Evolutionary conservation across 2,888 invertebrate genomes (phyloP).

Genomic region (Caenorhabditis panamensis): DNA sequence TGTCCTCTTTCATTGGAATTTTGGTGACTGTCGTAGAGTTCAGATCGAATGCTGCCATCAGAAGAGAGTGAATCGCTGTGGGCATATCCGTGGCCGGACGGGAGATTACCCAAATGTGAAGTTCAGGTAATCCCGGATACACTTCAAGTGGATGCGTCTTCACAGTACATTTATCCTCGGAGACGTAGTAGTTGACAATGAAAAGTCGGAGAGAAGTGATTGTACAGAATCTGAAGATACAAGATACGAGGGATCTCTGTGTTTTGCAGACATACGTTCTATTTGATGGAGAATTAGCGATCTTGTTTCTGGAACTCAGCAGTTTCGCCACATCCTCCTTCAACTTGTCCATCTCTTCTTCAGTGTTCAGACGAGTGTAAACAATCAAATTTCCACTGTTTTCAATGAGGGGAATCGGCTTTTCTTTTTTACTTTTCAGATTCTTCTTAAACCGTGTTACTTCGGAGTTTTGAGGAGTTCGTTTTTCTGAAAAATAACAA

Average conservation of each 20-base stretch:
- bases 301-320: conserved; percentile 25
- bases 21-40: conserved; percentile 97
- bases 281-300: conserved; percentile 29
- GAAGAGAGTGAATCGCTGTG: conserved; percentile 49
- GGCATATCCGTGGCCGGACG: conserved; percentile 34
- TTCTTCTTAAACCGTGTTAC: conserved; percentile 14
- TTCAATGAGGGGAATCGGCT: neutral
- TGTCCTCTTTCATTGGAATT: conserved; percentile 92
- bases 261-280: conserved; percentile 20
- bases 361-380: conserved; percentile 35
- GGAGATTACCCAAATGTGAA: conserved; percentile 55
- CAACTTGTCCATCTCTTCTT: conserved; percentile 44
- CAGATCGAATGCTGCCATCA: conserved; percentile 84
- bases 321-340: conserved; percentile 28
- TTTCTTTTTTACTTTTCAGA: neutral
- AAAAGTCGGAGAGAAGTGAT: conserved; percentile 46
- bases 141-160: conserved; percentile 36
- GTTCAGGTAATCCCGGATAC: conserved; percentile 6
- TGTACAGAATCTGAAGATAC: conserved; percentile 45
- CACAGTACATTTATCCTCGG: conserved; percentile 34
- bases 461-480: conserved; percentile 33
- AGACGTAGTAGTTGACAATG: conserved; percentile 53
- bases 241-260: too few relatives aligned
- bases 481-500: conserved; percentile 8
- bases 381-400: conserved; percentile 49